Conservation (phyloP, 2,797 vertebrate species). For the Ctenochaetus hawaiiensis region DNA sequence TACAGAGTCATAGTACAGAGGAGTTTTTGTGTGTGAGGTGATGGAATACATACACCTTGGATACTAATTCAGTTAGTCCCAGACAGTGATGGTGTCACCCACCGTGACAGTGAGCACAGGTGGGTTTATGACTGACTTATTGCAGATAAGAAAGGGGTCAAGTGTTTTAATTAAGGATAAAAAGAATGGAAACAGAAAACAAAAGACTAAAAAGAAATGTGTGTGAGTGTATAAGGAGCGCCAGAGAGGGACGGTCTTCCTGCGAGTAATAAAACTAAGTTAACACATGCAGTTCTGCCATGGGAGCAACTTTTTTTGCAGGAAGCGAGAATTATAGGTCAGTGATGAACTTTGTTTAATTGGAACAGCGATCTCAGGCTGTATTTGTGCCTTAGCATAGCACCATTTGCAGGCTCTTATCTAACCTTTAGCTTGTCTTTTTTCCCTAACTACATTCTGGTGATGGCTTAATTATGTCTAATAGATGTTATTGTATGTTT, state of each 20-base stretch:
- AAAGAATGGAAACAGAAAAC: too few relatives aligned
- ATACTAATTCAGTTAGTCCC: not conserved
- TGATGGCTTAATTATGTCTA: slow-evolving; percentile 37
- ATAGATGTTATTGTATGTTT: slow-evolving; percentile 39
- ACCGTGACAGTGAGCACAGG: not conserved
- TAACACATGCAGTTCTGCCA: not conserved
- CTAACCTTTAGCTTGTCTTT: slow-evolving; percentile 18
- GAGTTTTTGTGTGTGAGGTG: not conserved
- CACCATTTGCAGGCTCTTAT: slow-evolving; percentile 19
- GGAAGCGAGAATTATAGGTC: not conserved
- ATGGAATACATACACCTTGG: not conserved
- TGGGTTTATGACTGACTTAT: too few relatives aligned
- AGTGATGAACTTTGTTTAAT: slow-evolving; percentile 14
- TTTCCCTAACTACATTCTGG: not conserved
- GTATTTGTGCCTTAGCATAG: slow-evolving; percentile 1
- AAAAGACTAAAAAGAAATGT: not conserved
- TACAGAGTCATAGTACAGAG: not conserved
- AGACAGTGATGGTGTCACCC: not conserved
- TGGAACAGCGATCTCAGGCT: slow-evolving; percentile 6
- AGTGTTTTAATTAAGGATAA: not conserved
- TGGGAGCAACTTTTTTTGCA: not conserved
- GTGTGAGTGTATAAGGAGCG: not conserved
- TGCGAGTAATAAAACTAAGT: not conserved
- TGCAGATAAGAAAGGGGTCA: not conserved
- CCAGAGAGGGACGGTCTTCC: not conserved